Evolutionary conservation across 1,140 invertebrate species (phyloP), one percentile per base, ranked within the genome.

Genomic region (Drosophila athabasca): DNA sequence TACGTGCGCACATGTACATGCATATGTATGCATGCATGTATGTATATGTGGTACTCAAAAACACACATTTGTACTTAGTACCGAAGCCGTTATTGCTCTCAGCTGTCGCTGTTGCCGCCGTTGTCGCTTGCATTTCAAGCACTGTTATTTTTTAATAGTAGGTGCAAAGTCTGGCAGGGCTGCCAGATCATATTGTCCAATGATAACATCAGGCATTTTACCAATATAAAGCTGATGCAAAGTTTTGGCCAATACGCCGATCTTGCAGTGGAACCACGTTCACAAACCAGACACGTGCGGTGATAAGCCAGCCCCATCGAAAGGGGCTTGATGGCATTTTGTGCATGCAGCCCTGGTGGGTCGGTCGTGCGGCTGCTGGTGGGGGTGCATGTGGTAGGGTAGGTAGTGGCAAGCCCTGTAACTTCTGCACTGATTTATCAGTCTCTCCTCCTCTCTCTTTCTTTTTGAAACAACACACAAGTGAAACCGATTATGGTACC

Each of bases 401-500:
- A 19, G 17, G 17, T 19, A 19, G 17, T 19, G 17, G 17, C 17
- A 19, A 61, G 49, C 69, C 29, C 49, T 57, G 45, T 9, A 39
- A 45, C 46, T 29, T 59, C 15, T 66, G 53, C 44, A 49, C 49
- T 44, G 70, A 74, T 74, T 74, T 74, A 24, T 44, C 39, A 59
- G 44, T 3, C 11, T 5, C 11, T 13, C 24, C 4, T 26, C 4
- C 11, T 39, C 35, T 39, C 35, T 13, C 11, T 3, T 11, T 11
- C 1, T 13, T 19, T 0, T 19, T 19, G 35, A 39, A 11, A 39
- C 31, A 35, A 35, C 9, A 35, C 31, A 8, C 54, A 29, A 45
- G 19, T 49, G 19, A 39, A 39, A 13, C 4, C 35, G 35, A 39
- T 39, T 39, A 1, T 39, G 11, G 11, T 13, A 5, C 35, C 26